phyloP scores from a whole-genome alignment of 2,113 vertebrate species.

The Hydrochoerus hydrochaeris region DNA sequence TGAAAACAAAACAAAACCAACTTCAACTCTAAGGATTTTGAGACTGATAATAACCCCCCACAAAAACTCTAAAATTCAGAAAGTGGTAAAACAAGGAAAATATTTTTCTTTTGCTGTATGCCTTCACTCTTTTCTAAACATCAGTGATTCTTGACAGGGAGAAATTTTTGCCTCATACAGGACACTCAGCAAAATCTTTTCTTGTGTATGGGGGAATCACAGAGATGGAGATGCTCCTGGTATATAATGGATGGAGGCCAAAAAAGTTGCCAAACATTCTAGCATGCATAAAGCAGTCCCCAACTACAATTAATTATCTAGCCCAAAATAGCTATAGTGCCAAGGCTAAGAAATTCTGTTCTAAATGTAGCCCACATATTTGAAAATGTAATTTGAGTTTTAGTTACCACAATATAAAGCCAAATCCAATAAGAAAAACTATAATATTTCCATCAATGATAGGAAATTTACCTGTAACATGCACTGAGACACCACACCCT shows the following conservation, averaged over 20 bases:
- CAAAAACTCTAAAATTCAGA: background rate
- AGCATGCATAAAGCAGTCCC: background rate
- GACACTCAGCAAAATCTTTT: background rate
- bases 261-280: background rate
- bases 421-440: conserved; percentile 40
- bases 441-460: background rate
- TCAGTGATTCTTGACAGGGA: background rate
- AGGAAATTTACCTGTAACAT: conserved; percentile 82
- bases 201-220: background rate
- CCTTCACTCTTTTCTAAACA: background rate
- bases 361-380: background rate
- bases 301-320: background rate
- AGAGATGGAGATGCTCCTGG: background rate
- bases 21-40: conserved; percentile 14
- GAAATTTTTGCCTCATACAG: background rate
- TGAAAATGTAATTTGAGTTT: conserved; percentile 28
- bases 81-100: background rate
- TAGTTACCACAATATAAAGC: conserved; percentile 6
- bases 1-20: background rate
- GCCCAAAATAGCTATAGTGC: background rate
- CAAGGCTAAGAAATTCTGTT: conserved; percentile 21
- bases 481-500: no score
- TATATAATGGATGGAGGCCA: background rate
- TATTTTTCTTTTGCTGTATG: conserved; percentile 18
- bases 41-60: background rate